Evolutionary conservation across 2,888 invertebrate genomes (phyloP).

Genomic region (Eristalis arbustorum): DNA sequence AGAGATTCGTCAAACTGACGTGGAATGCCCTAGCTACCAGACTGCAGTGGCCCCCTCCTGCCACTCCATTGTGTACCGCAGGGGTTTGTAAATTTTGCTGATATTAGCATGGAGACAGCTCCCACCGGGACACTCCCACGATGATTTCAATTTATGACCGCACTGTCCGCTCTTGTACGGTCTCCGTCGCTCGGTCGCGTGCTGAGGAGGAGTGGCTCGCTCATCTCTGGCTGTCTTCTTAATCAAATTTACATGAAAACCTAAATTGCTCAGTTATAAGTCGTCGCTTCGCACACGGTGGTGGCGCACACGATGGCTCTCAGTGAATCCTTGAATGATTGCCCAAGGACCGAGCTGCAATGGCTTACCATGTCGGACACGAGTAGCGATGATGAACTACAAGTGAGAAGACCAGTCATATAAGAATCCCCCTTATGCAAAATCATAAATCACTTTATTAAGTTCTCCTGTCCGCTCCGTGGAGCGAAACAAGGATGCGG

Average conservation of each 20-base stretch:
- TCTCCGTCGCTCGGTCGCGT: not conserved
- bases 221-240: slow-evolving; percentile 25
- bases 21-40: no score
- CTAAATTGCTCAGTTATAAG: slow-evolving; percentile 44
- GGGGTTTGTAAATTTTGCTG: slow-evolving; percentile 55
- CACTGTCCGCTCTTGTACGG: not conserved
- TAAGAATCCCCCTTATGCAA: slow-evolving; percentile 41
- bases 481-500: not conserved
- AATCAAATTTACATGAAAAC: slow-evolving; percentile 62
- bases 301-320: not conserved
- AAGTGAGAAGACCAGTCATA: slow-evolving; percentile 12
- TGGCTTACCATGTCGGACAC: slow-evolving; percentile 39
- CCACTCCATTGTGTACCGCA: slow-evolving; percentile 10
- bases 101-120: slow-evolving; percentile 59
- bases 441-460: slow-evolving; percentile 66
- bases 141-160: slow-evolving; percentile 65
- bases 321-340: slow-evolving; percentile 31
- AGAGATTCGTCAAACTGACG: slow-evolving; percentile 45
- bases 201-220: not conserved
- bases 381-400: slow-evolving; percentile 54
- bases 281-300: slow-evolving; percentile 4
- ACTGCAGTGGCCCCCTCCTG: slow-evolving; percentile 13
- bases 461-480: slow-evolving; percentile 33
- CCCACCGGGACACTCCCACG: slow-evolving; percentile 39
- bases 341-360: slow-evolving; percentile 16